Base-by-base conservation (phyloP, 2,113 vertebrate genomes). In the Pseudorasbora parva region DNA sequence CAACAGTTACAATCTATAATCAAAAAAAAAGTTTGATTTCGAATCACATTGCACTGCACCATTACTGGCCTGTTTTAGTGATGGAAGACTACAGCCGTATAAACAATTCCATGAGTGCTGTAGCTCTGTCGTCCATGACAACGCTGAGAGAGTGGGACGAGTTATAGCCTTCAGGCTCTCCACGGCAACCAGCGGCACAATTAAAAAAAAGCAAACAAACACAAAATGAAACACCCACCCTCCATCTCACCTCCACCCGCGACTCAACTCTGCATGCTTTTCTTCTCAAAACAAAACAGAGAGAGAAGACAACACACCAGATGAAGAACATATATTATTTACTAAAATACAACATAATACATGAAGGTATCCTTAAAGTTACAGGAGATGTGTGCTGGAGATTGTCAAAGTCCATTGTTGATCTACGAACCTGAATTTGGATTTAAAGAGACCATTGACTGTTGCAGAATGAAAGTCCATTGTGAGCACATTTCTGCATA, bases 201-300 rank as follows among this genome's bases (percentile, higher is more conserved):
- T 85, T 85, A 79, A 79, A 71, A 78, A 72, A 87, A 75, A 74
- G 80, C 78, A 87, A 78, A 86, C 81, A 86, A 85, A 84, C 59
- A 66, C 74, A 83, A 73, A 78, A 85, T 37, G 57, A 75, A 64
- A 57, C 90, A 91, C 88, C 91, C 91, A 90, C 90, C 91, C 85
- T 85, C 86, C 86, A 82, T 86, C 81, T 86, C 86, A 56, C 62
- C 27, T 66, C 66, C 43, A 79, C 37, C 51, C 19, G n/a, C 72
- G 66, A 62, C 17, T 57, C 79, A 33, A 64, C 45, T 8, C 12
- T 33, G 62, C 23, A 43, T 25, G 82, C 64, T 72, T 74, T 72
- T 37, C 76, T 56, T 79, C 69, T 14, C 81, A 41, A 64, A 82
- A 82, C 86, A 64, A 71, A 47, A 47, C 8, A 25, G 11, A 8